A percentile compares a stretch with the other conserved stretches of the same genome.
phyloP scores from a whole-genome alignment of 2,113 vertebrate species.

The Triplophysa tibetana region DNA sequence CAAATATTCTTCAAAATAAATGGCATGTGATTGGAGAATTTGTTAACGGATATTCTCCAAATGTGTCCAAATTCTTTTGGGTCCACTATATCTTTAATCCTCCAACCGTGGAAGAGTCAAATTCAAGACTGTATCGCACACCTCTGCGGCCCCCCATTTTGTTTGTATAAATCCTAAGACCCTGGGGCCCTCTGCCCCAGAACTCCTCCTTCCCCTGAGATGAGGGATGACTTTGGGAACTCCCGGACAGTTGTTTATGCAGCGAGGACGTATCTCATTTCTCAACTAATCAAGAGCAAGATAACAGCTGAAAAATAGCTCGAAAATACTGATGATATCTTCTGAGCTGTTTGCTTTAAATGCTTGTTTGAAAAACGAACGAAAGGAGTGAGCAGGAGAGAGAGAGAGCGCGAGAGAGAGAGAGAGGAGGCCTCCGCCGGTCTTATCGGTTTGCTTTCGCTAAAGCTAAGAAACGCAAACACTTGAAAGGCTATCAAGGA shows the following conservation, averaged over 20 bases:
- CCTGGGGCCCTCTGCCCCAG: slow-evolving; percentile 30
- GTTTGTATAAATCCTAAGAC: slow-evolving; percentile 32
- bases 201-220: slow-evolving; percentile 41
- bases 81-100: not conserved
- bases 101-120: slow-evolving; percentile 19
- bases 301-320: slow-evolving; percentile 56
- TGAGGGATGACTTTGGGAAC: slow-evolving; percentile 51
- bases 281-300: slow-evolving; percentile 53
- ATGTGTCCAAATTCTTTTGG: too few relatives aligned
- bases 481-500: slow-evolving; percentile 43
- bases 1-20: too few relatives aligned
- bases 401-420: not conserved
- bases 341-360: slow-evolving; percentile 50
- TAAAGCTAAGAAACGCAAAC: slow-evolving; percentile 39
- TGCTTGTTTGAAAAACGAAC: slow-evolving; percentile 34
- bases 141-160: slow-evolving; percentile 10
- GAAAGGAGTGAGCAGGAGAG: slow-evolving; percentile 14
- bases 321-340: slow-evolving; percentile 57
- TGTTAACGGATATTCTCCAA: too few relatives aligned
- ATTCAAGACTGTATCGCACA: slow-evolving; percentile 12
- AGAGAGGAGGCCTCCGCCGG: slow-evolving; percentile 5
- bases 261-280: slow-evolving; percentile 55
- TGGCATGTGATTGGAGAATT: too few relatives aligned
- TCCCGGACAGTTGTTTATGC: slow-evolving; percentile 56
- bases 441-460: slow-evolving; percentile 32